Conservation (phyloP, 2,113 vertebrate genomes). For the Callaeas wilsoni region DNA sequence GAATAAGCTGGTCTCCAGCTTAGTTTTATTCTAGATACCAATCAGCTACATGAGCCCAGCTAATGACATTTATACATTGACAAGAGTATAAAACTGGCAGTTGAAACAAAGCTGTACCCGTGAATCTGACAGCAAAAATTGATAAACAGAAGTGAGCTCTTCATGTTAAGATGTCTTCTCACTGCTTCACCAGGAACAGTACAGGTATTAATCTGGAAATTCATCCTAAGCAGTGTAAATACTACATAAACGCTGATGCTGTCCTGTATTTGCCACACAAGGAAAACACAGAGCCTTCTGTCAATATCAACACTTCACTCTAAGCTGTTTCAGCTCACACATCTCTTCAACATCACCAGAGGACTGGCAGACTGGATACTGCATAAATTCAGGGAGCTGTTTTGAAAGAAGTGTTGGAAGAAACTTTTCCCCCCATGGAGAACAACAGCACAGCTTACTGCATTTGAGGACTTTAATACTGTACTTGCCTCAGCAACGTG, state of each 20-base stretch:
- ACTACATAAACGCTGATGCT: rapidly evolving
- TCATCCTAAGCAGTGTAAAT: rapidly evolving
- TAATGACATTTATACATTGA: not conserved
- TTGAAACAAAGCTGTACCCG: not conserved
- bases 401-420: rapidly evolving
- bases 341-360: not conserved
- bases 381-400: rapidly evolving
- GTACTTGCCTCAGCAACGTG: rapidly evolving
- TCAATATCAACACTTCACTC: rapidly evolving
- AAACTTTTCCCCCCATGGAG: rapidly evolving
- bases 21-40: not conserved
- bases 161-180: not conserved
- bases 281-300: not conserved
- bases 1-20: not conserved
- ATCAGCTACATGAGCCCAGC: not conserved
- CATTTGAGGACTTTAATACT: rapidly evolving
- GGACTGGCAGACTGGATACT: rapidly evolving
- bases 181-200: not conserved
- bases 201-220: not conserved
- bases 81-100: not conserved
- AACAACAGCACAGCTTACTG: rapidly evolving
- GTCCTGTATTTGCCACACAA: rapidly evolving
- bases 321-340: not conserved
- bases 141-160: not conserved
- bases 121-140: not conserved